Evolutionary conservation across 1,140 invertebrate species (phyloP), one percentile per base, ranked within the genome.

Genomic region (Brachionus paranguensis): DNA sequence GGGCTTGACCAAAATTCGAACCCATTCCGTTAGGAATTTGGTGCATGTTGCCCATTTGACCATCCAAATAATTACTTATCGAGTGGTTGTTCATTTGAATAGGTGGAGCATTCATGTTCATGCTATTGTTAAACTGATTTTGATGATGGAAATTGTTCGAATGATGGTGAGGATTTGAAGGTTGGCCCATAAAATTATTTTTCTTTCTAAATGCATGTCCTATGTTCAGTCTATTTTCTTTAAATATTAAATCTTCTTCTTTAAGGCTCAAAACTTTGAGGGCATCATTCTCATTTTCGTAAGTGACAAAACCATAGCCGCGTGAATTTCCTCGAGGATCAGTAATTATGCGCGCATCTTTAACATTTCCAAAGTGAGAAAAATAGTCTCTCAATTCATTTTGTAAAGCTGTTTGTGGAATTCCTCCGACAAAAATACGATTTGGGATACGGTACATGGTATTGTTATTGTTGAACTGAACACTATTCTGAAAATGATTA

Each of bases 211-310:
- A 81, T 41, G 78, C 78, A 47, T 81, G 78, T 1, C 53, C 78
- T n/a, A 81, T 64, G 17, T 81, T 81, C 2, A 81, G 53, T 81
- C 60, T 81, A 11, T 45, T 81, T 33, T 81, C 78, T 45, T 81
- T 81, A 41, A 81, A 81, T 4, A 81, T 27, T 14, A 81, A 64
- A 55, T 81, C 78, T 81, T 81, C 78, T 45, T 81, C 78, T 81
- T 81, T 81, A 10, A 81, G 33, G 37, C 78, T 81, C 12, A 81
- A 68, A 20, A 81, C 78, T 41, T 81, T 81, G 27, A 55, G 20
- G 1, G 78, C 78, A 47, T 81, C 78, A 14, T 24, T 64, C 17
- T 81, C 78, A 47, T 37, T 81, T 24, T 81, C 78, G n/a, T 64
- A 81, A 7, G 78, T 81, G 11, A 81, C 78, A 47, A 81, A 81